A percentile compares a stretch with the other conserved stretches of the same genome.
phyloP scores from a whole-genome alignment of 2,888 invertebrate species.

The Drosophila subsilvestris region DNA sequence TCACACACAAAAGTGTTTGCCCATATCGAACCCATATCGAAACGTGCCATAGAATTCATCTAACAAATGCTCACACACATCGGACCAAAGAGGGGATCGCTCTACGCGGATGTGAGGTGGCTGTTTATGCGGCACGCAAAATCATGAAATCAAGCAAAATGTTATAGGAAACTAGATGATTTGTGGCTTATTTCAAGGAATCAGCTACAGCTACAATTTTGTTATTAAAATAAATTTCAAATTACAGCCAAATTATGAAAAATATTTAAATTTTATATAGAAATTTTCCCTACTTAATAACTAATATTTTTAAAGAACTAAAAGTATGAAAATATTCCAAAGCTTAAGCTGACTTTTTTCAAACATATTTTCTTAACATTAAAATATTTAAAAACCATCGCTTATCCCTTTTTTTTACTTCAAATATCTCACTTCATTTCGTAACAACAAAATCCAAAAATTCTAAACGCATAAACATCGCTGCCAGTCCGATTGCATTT shows the following conservation, averaged over 20 bases:
- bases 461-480: slow-evolving; percentile 41
- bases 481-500: slow-evolving; percentile 5
- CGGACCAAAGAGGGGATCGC: slow-evolving; percentile 14
- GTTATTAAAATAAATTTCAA: too few species aligned
- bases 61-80: slow-evolving; percentile 39
- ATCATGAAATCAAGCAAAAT: background rate
- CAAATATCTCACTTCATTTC: background rate
- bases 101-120: slow-evolving; percentile 16
- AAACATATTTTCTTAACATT: too few species aligned
- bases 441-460: background rate
- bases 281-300: too few species aligned
- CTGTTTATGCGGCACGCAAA: slow-evolving; percentile 19
- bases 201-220: background rate
- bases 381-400: too few species aligned
- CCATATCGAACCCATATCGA: slow-evolving; percentile 39
- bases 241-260: too few species aligned
- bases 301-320: too few species aligned
- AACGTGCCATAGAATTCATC: slow-evolving; percentile 53
- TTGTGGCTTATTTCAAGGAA: background rate
- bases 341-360: too few species aligned
- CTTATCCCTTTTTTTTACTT: background rate
- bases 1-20: slow-evolving; percentile 44
- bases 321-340: too few species aligned
- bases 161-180: too few species aligned
- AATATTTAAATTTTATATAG: too few species aligned